phyloP scores from a whole-genome alignment of 2,888 invertebrate species.

The Drosophila acutilabella region DNA sequence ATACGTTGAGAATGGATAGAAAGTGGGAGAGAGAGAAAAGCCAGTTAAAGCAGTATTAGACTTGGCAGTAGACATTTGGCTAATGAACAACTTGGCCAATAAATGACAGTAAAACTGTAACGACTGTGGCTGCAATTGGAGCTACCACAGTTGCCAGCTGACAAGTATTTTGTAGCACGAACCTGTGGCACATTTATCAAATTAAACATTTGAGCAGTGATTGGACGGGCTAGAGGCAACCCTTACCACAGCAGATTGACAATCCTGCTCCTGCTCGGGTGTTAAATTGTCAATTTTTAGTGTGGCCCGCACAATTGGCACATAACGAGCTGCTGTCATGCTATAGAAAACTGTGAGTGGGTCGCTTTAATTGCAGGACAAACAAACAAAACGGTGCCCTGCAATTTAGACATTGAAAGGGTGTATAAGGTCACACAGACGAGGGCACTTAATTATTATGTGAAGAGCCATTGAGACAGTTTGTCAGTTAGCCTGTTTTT shows the following conservation, averaged over 20 bases:
- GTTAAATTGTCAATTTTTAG: constrained; percentile 67
- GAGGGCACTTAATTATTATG: constrained; percentile 12
- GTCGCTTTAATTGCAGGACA: constrained; percentile 61
- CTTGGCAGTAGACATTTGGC: constrained; percentile 39
- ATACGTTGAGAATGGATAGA: constrained; percentile 29
- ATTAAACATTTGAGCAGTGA: constrained; percentile 66
- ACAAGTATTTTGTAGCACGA: constrained; percentile 77
- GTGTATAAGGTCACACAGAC: neutral
- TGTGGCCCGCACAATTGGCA: constrained; percentile 50
- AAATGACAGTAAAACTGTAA: constrained; percentile 51
- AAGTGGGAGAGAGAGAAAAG: neutral
- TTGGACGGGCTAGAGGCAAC: constrained; percentile 31
- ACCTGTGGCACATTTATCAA: constrained; percentile 71
- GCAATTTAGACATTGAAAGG: constrained; percentile 63
- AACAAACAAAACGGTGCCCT: constrained; percentile 38
- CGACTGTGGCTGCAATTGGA: neutral
- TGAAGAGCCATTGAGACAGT: constrained; percentile 8
- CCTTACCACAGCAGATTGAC: constrained; percentile 9
- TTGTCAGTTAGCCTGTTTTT: constrained; percentile 13
- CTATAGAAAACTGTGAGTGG: constrained; percentile 61
- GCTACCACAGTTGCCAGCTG: constrained; percentile 48
- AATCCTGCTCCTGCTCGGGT: constrained; percentile 11
- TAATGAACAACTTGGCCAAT: constrained; percentile 64
- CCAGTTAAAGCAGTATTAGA: neutral
- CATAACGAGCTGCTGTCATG: constrained; percentile 71